Conservation (phyloP, 2,797 vertebrate species). For the Sebastes minor region DNA sequence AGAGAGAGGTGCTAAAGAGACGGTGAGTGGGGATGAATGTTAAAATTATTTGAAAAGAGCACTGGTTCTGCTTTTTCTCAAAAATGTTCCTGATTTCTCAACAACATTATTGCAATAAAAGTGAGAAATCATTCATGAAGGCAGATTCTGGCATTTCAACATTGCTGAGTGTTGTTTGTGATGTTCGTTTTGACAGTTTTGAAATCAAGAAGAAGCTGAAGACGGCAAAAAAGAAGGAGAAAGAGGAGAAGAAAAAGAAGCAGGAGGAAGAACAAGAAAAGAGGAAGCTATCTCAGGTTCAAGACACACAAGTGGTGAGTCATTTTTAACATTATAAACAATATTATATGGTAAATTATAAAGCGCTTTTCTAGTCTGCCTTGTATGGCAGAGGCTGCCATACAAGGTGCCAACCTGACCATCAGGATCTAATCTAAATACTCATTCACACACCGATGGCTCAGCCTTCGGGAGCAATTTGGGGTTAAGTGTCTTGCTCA, state of each 20-base stretch:
- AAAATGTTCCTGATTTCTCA: not conserved
- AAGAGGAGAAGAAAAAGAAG: constrained; percentile 99
- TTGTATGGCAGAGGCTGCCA: too few relatives aligned
- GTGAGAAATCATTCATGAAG: not conserved
- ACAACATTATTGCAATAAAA: not conserved
- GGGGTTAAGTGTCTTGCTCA: too few relatives aligned
- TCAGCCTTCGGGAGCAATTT: too few relatives aligned
- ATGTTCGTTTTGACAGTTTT: constrained; percentile 82
- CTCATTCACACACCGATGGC: too few relatives aligned
- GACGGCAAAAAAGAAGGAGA: constrained; percentile 98
- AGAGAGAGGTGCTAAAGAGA: constrained; percentile 96
- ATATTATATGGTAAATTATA: not conserved
- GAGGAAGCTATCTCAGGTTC: constrained; percentile 94
- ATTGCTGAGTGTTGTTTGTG: not conserved
- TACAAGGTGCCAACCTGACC: too few relatives aligned
- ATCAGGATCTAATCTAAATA: too few relatives aligned
- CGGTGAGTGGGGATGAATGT: constrained; percentile 80
- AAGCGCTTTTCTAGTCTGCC: too few relatives aligned
- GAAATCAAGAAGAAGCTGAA: constrained; percentile 99
- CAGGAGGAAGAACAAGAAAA: constrained; percentile 98
- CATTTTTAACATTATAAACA: not conserved
- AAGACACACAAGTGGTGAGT: constrained; percentile 92
- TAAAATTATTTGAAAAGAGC: not conserved
- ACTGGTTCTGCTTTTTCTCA: not conserved
- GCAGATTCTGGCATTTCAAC: not conserved